Percentiles rank a stretch among this genome's conserved stretches.
These are phyloP conservation scores for Thalassophryne amazonica DNA, from an alignment of 2,797 vertebrate species.

Conservation along the genomic window DNA sequence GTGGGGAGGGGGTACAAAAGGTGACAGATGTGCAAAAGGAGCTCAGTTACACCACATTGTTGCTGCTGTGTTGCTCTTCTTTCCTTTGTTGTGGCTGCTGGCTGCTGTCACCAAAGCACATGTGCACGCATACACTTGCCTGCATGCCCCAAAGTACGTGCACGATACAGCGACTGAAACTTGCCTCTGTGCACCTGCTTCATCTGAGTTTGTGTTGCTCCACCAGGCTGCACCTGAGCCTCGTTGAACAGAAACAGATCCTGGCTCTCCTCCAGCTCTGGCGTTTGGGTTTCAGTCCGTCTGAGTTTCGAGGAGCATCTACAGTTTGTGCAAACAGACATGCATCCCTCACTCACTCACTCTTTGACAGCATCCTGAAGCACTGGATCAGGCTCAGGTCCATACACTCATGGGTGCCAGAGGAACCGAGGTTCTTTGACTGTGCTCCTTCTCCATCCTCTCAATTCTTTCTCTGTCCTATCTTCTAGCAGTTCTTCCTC, in stretches of 20 bases:
- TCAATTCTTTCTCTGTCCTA: slow-evolving; percentile 52
- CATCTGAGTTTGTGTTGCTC: neutral
- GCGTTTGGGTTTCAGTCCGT: neutral
- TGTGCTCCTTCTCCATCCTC: slow-evolving; percentile 36
- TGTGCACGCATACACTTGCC: neutral
- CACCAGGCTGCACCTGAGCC: slow-evolving; percentile 46
- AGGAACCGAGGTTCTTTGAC: slow-evolving; percentile 21
- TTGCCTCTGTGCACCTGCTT: neutral
- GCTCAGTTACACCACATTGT: slow-evolving; percentile 17
- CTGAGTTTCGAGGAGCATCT: slow-evolving; percentile 24
- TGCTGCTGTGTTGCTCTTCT: neutral
- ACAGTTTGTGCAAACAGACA: slow-evolving; percentile 38
- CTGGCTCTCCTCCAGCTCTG: slow-evolving; percentile 12
- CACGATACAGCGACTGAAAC: slow-evolving; percentile 20
- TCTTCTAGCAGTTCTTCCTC: slow-evolving; percentile 6
- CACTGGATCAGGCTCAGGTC: slow-evolving; percentile 43
- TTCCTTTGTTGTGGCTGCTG: neutral
- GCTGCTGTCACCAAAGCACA: neutral
- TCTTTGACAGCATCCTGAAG: slow-evolving; percentile 49
- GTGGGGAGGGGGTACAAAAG: neutral
- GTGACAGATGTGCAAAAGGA: neutral
- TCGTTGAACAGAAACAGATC: slow-evolving; percentile 27
- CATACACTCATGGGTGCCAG: slow-evolving; percentile 43
- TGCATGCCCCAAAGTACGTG: neutral
- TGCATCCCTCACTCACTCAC: slow-evolving; percentile 34